Evolutionary conservation across 2,888 invertebrate genomes (phyloP), one percentile per base, ranked within the genome.

Genomic region (Polydrusus pterygomalis): DNA sequence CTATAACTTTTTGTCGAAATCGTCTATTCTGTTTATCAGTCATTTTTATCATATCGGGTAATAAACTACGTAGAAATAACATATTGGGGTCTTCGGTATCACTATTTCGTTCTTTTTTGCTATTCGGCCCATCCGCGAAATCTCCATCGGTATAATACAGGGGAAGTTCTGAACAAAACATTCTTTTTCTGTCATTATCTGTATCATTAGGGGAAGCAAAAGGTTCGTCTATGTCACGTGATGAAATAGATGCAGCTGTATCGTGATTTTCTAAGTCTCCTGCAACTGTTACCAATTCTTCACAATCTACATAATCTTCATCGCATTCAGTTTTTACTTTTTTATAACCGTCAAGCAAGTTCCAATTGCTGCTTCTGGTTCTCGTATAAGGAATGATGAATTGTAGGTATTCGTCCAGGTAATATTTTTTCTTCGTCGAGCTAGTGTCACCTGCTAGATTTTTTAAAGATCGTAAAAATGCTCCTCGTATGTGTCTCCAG

Each of bases 1-100:
- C 69, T 2, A 77, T 45, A 68, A 74, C 74, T 70, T 71, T 75
- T 30, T 68, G 67, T 10, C 69, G 56, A 77, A 74, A 77, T 60
- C 67, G 15, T 38, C 65, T 45, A 34, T 71, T 77, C 43, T 74
- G 71, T 34, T 70, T 77, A 8, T 71, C 68, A 11, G 64, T 75
- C 77, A 77, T 77, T 70, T 77, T 68, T 49, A 30, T 34, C 60
- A 77, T 62, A 51, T 77, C 74, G 10, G 77, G 74, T 38, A 77
- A 49, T 25, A 77, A 64, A 58, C 71, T 68, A 5, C 45, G 71
- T 38, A 75, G 70, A 71, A 77, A 77, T 43, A 45, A 54, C 71
- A 71, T 63, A 63, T 74, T 75, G n/a, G 77, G 68, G 63, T 74
- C 43, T 8, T 77, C 70, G 15, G 9, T 62, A 43, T 49, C 10